Percentiles rank a stretch among this genome's conserved stretches.
phyloP scores from a whole-genome alignment of 2,797 vertebrate species.

The Uromys caudimaculatus region DNA sequence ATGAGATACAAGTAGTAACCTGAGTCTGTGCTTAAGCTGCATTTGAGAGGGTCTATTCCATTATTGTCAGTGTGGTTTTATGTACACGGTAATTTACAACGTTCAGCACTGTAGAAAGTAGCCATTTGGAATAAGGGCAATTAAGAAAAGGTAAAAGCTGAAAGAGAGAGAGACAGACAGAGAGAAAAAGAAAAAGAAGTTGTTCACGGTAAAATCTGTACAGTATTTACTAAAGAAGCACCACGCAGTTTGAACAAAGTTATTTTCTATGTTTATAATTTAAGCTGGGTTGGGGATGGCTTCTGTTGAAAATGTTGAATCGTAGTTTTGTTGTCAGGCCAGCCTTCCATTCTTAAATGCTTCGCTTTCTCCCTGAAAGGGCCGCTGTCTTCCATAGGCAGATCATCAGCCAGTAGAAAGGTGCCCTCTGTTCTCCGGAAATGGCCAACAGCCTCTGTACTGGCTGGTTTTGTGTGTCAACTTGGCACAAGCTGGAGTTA shows the following conservation, averaged over 20 bases:
- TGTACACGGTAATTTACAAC: conserved; percentile 90
- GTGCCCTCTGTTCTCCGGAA: conserved; percentile 67
- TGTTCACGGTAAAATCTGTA: conserved; percentile 94
- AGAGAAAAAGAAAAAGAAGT: conserved; percentile 85
- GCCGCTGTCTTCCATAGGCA: conserved; percentile 76
- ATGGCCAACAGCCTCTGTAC: conserved; percentile 66
- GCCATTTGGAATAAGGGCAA: conserved; percentile 88
- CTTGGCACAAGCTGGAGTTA: too few species aligned
- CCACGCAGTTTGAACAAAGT: conserved; percentile 90
- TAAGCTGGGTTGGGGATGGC: conserved; percentile 86
- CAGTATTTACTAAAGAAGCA: conserved; percentile 94
- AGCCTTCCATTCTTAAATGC: conserved; percentile 75
- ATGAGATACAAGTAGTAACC: conserved; percentile 93
- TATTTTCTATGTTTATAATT: conserved; percentile 87
- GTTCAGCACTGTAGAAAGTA: conserved; percentile 91
- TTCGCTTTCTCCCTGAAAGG: conserved; percentile 77
- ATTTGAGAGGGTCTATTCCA: conserved; percentile 96
- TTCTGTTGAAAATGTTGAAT: conserved; percentile 84
- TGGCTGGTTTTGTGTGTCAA: too few species aligned
- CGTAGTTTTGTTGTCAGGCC: conserved; percentile 71
- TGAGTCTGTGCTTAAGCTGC: conserved; percentile 99
- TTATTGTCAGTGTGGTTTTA: conserved; percentile 88
- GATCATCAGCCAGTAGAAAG: conserved; percentile 58
- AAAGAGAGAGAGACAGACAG: conserved; percentile 86
- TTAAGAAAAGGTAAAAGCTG: conserved; percentile 90